Evolutionary conservation across 1,140 invertebrate genomes (phyloP), one percentile per base, ranked within the genome.

Genomic region (Papilio polytes): DNA sequence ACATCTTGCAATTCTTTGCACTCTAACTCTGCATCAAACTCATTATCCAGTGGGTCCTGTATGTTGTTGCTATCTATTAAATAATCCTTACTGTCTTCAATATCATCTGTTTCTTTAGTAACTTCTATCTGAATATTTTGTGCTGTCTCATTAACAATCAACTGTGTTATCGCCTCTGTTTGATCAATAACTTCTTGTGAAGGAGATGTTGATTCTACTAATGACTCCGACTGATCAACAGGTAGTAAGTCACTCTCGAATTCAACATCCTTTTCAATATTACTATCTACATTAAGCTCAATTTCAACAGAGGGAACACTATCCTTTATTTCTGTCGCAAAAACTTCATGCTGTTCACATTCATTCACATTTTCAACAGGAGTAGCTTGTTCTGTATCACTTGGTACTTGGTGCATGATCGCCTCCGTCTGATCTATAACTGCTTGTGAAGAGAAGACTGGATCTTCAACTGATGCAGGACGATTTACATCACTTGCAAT

Each of bases 11-110:
- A 70, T 56, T 83, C 83, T 15, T 66, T 56, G 15, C 79, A 73
- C 20, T 84, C 22, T 20, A 82, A 70, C 44, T 89, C 86, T 51
- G 74, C 63, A 22, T 90, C 87, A 31, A 89, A 74, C 78, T 81
- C 85, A 63, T 90, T 87, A 73, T 87, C 85, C 63, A 85, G 84
- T 31, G 84, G 70, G 41, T 86, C 87, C 26, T 83, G 22, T n/a
- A 73, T 44, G 53, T 51, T 31, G 74, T 85, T 72, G 72, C 70
- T 79, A 46, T 81, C 81, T 74, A 78, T 72, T n/a, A 73, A 59
- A 72, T 78, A 36, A 82, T 74, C 66, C 36, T 78, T 44, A 20
- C 80, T 70, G 10, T 83, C 78, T 46, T 82, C 80, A 77, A 31
- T 80, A 59, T 78, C 76, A 48, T 73, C 74, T 81, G 86, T 82